These are phyloP conservation scores for Premnoplex brunnescens DNA, from an alignment of 2,797 vertebrate genomes.

Conservation along the genomic window DNA sequence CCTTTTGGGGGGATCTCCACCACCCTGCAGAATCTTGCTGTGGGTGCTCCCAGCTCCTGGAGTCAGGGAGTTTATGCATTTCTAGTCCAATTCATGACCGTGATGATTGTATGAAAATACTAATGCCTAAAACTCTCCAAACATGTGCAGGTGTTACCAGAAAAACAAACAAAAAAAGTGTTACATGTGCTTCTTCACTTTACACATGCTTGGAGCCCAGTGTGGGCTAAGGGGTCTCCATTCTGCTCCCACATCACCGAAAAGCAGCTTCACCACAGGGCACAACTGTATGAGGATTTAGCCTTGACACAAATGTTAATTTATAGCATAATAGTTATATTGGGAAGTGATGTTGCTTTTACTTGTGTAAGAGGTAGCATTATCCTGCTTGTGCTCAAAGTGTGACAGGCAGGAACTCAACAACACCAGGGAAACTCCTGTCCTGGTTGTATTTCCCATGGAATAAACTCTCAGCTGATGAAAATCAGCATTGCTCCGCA, in stretches of 20 bases:
- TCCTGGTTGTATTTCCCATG: background rate
- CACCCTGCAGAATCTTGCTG: rapidly evolving
- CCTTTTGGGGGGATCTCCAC: rapidly evolving
- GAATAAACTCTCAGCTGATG: background rate
- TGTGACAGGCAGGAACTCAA: background rate
- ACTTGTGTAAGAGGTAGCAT: background rate
- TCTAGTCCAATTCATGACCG: background rate
- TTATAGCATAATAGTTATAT: rapidly evolving
- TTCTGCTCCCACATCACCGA: rapidly evolving
- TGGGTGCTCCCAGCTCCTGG: background rate
- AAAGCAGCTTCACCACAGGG: background rate
- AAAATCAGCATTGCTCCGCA: background rate
- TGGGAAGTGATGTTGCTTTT: background rate
- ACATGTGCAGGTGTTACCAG: rapidly evolving
- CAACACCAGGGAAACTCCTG: background rate
- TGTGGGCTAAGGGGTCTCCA: background rate
- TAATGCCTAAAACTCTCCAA: background rate
- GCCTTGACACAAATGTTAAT: background rate
- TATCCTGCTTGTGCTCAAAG: background rate
- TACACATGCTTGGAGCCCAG: rapidly evolving
- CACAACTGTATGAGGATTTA: background rate
- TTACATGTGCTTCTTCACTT: rapidly evolving
- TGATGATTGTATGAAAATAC: background rate
- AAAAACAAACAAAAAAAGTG: rapidly evolving
- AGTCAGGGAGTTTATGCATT: rapidly evolving